Conservation (phyloP, 2,113 vertebrate species). For the Phrynosoma platyrhinos region DNA sequence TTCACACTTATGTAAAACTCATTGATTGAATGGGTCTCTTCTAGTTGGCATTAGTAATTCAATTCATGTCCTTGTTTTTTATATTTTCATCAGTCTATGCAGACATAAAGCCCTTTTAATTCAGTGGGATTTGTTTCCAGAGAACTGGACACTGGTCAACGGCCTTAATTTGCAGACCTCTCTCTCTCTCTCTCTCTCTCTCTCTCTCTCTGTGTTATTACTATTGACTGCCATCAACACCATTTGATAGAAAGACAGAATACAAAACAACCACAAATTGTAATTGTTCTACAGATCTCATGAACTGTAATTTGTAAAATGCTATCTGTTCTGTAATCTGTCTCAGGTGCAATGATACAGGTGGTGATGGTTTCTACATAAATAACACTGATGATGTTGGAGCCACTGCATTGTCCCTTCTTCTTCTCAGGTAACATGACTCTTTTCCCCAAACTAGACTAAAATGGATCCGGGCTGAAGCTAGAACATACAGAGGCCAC, state of each 20-base stretch:
- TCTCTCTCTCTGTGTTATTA: too few relatives aligned
- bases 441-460: too few relatives aligned
- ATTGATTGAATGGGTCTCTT: too few relatives aligned
- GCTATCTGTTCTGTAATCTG: background rate
- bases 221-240: background rate
- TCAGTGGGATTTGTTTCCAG: background rate
- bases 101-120: background rate
- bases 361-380: too few relatives aligned
- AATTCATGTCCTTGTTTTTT: background rate
- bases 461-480: too few relatives aligned
- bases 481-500: too few relatives aligned
- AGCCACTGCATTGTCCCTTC: too few relatives aligned
- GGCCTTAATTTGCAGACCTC: background rate
- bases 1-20: too few relatives aligned
- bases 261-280: background rate
- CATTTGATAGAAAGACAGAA: background rate
- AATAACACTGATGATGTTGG: too few relatives aligned
- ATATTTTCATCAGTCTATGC: background rate
- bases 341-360: background rate
- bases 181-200: too few relatives aligned
- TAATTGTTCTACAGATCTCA: background rate
- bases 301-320: background rate
- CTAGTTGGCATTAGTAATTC: too few relatives aligned
- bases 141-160: background rate
- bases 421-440: too few relatives aligned